A percentile compares a stretch with the other conserved stretches of the same genome.
Conservation (phyloP, 2,797 vertebrate species). For the Sparus aurata region DNA sequence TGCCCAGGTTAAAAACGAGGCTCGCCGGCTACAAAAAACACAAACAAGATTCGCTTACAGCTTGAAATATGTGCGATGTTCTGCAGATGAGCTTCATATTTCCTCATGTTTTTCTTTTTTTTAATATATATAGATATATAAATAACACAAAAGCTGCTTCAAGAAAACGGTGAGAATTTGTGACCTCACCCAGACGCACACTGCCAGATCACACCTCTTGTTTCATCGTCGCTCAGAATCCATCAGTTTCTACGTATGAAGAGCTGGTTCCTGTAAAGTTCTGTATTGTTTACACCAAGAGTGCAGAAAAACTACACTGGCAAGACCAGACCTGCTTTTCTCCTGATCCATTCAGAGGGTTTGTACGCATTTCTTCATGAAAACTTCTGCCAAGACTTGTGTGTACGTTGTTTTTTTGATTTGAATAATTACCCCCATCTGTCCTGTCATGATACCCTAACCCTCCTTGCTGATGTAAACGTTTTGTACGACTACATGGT, state of each 20-base stretch:
- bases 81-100: conserved; percentile 41
- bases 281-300: conserved; percentile 32
- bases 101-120: conserved; percentile 17
- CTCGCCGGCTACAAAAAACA: background rate
- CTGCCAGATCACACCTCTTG: conserved; percentile 60
- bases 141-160: conserved; percentile 57
- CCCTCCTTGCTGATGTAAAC: conserved; percentile 59
- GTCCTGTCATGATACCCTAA: conserved; percentile 27
- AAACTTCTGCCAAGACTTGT: conserved; percentile 27
- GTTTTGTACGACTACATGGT: conserved; percentile 85
- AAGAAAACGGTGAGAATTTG: conserved; percentile 55
- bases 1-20: conserved; percentile 5
- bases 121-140: conserved; percentile 20
- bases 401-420: conserved; percentile 20
- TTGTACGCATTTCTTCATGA: conserved; percentile 25
- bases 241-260: background rate
- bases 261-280: background rate
- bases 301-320: background rate
- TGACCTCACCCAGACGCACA: conserved; percentile 69
- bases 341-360: conserved; percentile 22
- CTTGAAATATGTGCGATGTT: conserved; percentile 32
- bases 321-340: conserved; percentile 15
- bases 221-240: background rate
- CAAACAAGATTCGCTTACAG: conserved; percentile 27
- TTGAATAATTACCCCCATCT: conserved; percentile 1